Conservation (phyloP, 2,113 vertebrate genomes). For the Mesitornis unicolor region DNA sequence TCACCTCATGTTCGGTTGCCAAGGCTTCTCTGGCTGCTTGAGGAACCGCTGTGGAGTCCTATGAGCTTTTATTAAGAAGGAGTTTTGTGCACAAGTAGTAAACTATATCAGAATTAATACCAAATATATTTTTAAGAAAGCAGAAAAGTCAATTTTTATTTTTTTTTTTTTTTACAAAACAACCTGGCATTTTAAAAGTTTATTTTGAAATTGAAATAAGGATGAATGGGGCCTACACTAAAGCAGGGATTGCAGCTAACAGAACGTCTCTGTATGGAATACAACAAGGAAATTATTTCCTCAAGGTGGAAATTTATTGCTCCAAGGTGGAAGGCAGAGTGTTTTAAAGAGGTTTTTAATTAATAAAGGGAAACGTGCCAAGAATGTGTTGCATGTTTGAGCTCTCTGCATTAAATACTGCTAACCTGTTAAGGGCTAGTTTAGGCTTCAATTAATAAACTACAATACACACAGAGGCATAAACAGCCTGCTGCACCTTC, state of each 20-base stretch:
- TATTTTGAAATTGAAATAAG: conserved; percentile 42
- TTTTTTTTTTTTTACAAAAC: background rate
- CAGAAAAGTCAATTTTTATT: background rate
- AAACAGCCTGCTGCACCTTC: background rate
- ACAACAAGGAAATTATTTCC: conserved; percentile 67
- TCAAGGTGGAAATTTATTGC: conserved; percentile 62
- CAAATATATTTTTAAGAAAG: background rate
- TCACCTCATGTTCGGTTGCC: background rate
- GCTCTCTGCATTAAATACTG: conserved; percentile 28
- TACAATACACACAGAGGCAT: background rate
- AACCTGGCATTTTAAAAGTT: background rate
- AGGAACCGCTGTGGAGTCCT: background rate
- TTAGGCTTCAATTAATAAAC: conserved; percentile 44
- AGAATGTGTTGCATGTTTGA: conserved; percentile 43
- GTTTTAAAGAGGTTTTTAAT: conserved; percentile 69
- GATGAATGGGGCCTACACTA: conserved; percentile 7
- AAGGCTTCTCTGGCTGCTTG: background rate
- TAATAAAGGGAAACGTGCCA: conserved; percentile 55
- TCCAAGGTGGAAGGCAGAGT: conserved; percentile 49
- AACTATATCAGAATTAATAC: background rate
- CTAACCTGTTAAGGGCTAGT: conserved; percentile 31
- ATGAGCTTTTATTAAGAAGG: background rate
- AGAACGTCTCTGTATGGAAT: conserved; percentile 62
- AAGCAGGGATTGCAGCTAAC: background rate
- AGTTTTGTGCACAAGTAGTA: conserved; percentile 13